Percentiles rank a stretch among this genome's conserved stretches.
These are phyloP conservation scores for Trissolcus japonicus DNA, from an alignment of 2,888 invertebrate species.

Conservation along the genomic window DNA sequence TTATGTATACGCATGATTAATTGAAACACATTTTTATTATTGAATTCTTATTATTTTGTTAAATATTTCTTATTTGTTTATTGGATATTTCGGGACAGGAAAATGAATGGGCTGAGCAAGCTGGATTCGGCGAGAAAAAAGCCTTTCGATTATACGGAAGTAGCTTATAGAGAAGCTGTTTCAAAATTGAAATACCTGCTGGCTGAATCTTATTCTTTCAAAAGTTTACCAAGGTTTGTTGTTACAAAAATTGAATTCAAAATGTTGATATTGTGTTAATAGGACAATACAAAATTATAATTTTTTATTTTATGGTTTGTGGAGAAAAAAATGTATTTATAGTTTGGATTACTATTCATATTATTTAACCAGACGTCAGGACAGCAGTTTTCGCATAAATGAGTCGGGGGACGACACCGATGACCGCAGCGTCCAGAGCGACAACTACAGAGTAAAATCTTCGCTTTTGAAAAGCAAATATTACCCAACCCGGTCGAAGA, in stretches of 20 bases:
- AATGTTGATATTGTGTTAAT: too few relatives aligned
- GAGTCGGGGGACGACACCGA: slow-evolving; percentile 79
- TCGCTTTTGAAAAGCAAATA: slow-evolving; percentile 48
- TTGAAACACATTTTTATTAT: too few relatives aligned
- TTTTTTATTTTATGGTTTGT: too few relatives aligned
- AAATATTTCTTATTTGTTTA: not conserved
- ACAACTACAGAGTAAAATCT: slow-evolving; percentile 62
- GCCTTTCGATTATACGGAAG: slow-evolving; percentile 87
- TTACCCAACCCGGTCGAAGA: slow-evolving; percentile 52
- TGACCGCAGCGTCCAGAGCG: slow-evolving; percentile 77
- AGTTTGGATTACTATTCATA: not conserved
- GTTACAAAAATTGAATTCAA: not conserved
- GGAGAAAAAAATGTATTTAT: not conserved
- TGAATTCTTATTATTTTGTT: not conserved
- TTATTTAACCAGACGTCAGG: slow-evolving; percentile 23
- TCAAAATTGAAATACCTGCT: slow-evolving; percentile 86
- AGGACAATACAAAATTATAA: too few relatives aligned
- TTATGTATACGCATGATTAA: too few relatives aligned
- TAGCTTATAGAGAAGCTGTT: slow-evolving; percentile 90
- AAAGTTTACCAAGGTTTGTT: slow-evolving; percentile 58
- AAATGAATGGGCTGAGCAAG: slow-evolving; percentile 70
- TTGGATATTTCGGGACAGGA: slow-evolving; percentile 63
- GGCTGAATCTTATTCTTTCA: slow-evolving; percentile 85
- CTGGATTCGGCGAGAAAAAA: slow-evolving; percentile 79
- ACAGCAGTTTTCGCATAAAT: slow-evolving; percentile 41